Evolutionary conservation across 1,140 invertebrate genomes (phyloP).

Genomic region (Venustaconcha ellipsiformis): DNA sequence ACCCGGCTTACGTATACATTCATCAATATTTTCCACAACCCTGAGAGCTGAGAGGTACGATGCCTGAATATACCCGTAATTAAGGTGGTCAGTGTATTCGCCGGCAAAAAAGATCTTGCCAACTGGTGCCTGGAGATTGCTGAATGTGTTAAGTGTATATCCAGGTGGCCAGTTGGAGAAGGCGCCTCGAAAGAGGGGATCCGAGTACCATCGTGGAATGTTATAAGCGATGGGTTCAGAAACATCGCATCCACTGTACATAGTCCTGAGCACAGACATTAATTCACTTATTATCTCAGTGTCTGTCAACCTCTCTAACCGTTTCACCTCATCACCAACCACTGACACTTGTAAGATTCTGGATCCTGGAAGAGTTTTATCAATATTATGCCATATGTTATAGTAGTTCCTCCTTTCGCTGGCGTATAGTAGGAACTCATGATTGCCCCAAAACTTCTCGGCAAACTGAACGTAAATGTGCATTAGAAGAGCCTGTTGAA

Average conservation of each 20-base stretch:
- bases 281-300: constrained; percentile 5
- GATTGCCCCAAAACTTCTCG: constrained; percentile 21
- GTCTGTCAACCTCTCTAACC: constrained; percentile 8
- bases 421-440: constrained; percentile 13
- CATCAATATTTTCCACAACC: too few species aligned
- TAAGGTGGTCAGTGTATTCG: constrained; percentile 7
- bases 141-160: constrained; percentile 12
- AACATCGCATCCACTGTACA: constrained; percentile 7
- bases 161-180: constrained; percentile 26
- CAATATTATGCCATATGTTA: constrained; percentile 25
- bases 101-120: constrained; percentile 19
- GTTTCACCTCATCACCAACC: constrained; percentile 6
- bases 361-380: constrained; percentile 12
- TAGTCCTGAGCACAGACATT: neutral
- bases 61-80: constrained; percentile 22
- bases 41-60: constrained; percentile 1
- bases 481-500: constrained; percentile 2
- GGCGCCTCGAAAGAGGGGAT: constrained; percentile 18
- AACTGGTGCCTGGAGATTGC: constrained; percentile 1
- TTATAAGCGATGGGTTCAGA: neutral
- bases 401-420: constrained; percentile 9
- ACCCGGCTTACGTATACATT: too few species aligned
- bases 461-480: constrained; percentile 27
- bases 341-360: constrained; percentile 28
- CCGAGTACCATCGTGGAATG: constrained; percentile 15